Base-by-base conservation (phyloP, 2,113 vertebrate species). In the Apodemus sylvaticus region DNA sequence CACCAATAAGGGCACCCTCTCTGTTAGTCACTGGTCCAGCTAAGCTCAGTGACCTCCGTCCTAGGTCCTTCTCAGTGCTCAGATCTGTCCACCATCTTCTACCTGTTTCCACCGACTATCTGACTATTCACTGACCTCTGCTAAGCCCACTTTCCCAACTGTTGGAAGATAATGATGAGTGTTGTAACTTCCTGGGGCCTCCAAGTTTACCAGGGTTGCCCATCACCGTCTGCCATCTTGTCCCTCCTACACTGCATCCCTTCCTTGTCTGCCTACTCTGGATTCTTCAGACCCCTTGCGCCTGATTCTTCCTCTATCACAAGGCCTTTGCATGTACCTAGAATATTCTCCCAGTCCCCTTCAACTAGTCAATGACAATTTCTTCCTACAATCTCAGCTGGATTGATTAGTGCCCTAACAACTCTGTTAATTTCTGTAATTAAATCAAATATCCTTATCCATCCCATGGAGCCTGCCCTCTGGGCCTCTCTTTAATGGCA, bases 321-420 rank as follows among this genome's bases (percentile, higher is more conserved):
- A 24, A 55, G 55, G 9, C 6, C 34, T 89, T 86, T 77, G 36
- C 19, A 31, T 22, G 14, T 39, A 20, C n/a, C 9, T 64, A 29
- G 24, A 83, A 96, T 76, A 88, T 45, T 82, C 58, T 70, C 73
- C 90, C 34, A 62, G 51, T 19, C 36, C 60, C 34, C 62, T 62
- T 94, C 74, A 58, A 78, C 42, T 36, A 58, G 24, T 73, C 60
- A 78, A 66, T 74, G 22, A 51, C 29, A 94, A 70, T 70, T 85
- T 24, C 53, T 64, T 95, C 66, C 7, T 92, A 29, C n/a, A 3
- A 73, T 89, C 24, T 48, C 77, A 86, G 45, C 55, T 71, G 77
- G 45, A 78, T 53, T 92, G 71, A 42, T 51, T 58, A 82, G 74
- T 60, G 64, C n/a, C n/a, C 90, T 94, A 88, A 62, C 76, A 86